Evolutionary conservation across 1,140 invertebrate species (phyloP).

Genomic region (Venturia canescens): DNA sequence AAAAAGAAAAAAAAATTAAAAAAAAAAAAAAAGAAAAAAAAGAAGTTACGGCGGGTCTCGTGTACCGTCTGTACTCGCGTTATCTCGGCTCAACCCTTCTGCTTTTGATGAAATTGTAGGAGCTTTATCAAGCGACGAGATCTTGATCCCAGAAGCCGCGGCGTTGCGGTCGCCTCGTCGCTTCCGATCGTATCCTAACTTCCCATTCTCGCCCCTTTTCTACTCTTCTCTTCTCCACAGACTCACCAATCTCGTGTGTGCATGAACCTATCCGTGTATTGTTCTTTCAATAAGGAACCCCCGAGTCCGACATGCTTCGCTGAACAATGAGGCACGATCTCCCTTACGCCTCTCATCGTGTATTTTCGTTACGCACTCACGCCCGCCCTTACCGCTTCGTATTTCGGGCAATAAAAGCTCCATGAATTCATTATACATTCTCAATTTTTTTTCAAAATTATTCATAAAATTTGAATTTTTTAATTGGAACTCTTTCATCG

Average conservation of each 20-base stretch:
- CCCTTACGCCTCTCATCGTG: constrained; percentile 57
- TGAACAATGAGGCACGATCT: constrained; percentile 54
- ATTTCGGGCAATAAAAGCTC: background rate
- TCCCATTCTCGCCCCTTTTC: constrained; percentile 10
- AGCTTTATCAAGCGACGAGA: constrained; percentile 65
- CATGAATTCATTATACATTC: too few relatives aligned
- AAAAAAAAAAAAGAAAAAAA: too few relatives aligned
- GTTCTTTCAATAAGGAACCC: constrained; percentile 40
- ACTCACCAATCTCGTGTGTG: background rate
- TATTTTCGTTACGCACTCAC: constrained; percentile 55
- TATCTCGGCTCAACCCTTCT: constrained; percentile 64
- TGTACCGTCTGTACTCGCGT: constrained; percentile 57
- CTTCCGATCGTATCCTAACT: background rate
- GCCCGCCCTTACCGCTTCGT: constrained; percentile 47
- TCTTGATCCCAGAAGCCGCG: constrained; percentile 47
- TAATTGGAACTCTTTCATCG: too few relatives aligned
- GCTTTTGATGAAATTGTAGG: constrained; percentile 64
- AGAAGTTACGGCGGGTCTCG: constrained; percentile 49
- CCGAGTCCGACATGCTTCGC: constrained; percentile 31
- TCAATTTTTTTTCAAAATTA: too few relatives aligned
- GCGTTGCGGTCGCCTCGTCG: constrained; percentile 12
- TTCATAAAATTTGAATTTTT: too few relatives aligned
- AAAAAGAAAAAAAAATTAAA: too few relatives aligned
- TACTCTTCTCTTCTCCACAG: constrained; percentile 7
- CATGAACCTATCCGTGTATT: constrained; percentile 39